Conservation (phyloP, 1,140 invertebrate species). For the Nautilus pompilius region DNA sequence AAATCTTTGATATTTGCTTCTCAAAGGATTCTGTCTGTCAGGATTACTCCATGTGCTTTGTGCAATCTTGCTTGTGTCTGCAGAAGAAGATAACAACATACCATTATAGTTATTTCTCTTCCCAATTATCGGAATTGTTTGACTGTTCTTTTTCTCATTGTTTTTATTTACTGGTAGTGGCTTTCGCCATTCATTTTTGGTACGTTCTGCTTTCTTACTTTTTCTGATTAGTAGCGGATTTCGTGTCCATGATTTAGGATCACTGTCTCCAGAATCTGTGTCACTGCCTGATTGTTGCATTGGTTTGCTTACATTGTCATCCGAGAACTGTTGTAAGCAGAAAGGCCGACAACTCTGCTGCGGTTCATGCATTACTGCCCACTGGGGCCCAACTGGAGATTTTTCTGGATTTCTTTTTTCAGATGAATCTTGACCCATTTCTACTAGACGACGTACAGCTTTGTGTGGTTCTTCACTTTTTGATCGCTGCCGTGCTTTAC, state of each 20-base stretch:
- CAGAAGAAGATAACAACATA: neutral
- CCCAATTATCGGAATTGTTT: neutral
- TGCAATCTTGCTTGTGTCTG: neutral
- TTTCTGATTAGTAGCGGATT: constrained; percentile 36
- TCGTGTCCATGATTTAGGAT: constrained; percentile 38
- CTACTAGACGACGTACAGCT: neutral
- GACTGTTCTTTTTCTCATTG: neutral
- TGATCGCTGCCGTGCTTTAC: constrained; percentile 19
- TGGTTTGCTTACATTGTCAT: neutral
- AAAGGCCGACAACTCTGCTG: neutral
- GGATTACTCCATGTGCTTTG: neutral
- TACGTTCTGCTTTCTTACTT: constrained; percentile 22
- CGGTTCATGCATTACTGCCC: neutral
- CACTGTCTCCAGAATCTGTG: constrained; percentile 33
- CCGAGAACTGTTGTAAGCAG: neutral
- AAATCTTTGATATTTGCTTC: constrained; percentile 40
- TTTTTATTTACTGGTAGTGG: neutral
- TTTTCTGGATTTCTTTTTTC: no score
- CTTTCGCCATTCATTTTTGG: constrained; percentile 8
- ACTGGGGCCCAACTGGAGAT: no score
- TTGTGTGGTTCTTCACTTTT: constrained; percentile 39
- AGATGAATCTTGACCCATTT: neutral
- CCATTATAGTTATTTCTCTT: no score
- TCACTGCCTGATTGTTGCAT: constrained; percentile 25
- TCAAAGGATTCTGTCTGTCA: constrained; percentile 2